Percentiles rank a stretch among this genome's conserved stretches.
phyloP scores from a whole-genome alignment of 2,113 vertebrate genomes.

The Macroglossus sobrinus region DNA sequence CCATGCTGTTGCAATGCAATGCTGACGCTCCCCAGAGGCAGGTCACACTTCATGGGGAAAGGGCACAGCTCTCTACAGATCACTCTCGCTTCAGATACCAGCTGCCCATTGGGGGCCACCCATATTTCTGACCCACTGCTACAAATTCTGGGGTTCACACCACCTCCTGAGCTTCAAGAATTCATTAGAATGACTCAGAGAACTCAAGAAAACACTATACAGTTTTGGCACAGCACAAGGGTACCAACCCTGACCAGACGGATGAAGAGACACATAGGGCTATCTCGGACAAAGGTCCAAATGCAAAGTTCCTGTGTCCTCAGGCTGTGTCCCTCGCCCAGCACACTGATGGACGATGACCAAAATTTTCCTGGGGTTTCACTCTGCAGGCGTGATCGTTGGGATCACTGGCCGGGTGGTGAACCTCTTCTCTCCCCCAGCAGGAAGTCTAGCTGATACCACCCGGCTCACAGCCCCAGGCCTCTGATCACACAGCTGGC shows the following conservation, averaged over 20 bases:
- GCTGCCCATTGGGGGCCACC: neutral
- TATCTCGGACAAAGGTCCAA: neutral
- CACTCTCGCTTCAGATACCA: neutral
- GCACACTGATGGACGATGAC: rapidly evolving
- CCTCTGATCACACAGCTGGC: neutral
- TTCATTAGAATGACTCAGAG: neutral
- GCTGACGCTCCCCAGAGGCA: neutral
- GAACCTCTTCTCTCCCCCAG: neutral
- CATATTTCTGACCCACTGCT: neutral
- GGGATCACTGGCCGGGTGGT: neutral
- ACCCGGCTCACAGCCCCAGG: neutral
- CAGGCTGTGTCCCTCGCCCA: neutral
- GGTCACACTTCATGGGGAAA: neutral
- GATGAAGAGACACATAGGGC: neutral
- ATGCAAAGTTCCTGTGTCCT: neutral
- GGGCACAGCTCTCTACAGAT: neutral
- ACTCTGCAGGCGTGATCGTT: neutral
- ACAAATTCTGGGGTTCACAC: neutral
- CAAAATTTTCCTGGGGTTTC: neutral
- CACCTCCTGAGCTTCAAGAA: neutral
- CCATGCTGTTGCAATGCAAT: neutral
- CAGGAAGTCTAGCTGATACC: neutral
- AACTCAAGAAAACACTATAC: neutral
- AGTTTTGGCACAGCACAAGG: neutral
- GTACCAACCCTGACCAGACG: neutral